Evolutionary conservation across 2,888 invertebrate species (phyloP).

Genomic region (Macaria notata): DNA sequence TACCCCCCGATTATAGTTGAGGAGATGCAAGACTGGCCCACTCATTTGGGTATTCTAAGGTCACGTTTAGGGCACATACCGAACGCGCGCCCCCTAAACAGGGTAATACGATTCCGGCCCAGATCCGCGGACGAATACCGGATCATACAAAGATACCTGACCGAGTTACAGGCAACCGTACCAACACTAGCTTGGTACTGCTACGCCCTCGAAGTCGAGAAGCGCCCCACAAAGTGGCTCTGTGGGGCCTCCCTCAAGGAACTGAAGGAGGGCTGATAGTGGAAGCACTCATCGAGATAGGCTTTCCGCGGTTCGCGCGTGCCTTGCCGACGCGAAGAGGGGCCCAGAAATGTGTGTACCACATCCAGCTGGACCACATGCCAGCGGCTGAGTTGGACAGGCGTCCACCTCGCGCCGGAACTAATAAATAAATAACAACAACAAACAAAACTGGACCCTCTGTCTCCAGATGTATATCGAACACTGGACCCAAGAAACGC

Average conservation of each 20-base stretch:
- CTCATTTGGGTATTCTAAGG: too few relatives aligned
- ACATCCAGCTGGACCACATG: background rate
- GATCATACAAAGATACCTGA: background rate
- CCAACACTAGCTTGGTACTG: background rate
- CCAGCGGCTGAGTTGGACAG: too few relatives aligned
- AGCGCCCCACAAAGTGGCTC: background rate
- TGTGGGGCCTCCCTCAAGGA: background rate
- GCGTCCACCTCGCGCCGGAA: too few relatives aligned
- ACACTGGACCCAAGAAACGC: too few relatives aligned
- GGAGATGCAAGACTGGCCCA: too few relatives aligned
- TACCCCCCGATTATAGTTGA: too few relatives aligned
- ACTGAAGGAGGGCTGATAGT: background rate
- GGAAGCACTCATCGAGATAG: background rate
- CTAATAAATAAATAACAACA: too few relatives aligned
- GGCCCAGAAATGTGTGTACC: background rate
- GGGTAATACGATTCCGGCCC: background rate
- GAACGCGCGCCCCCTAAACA: background rate
- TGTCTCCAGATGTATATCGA: too few relatives aligned
- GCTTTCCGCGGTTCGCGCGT: background rate
- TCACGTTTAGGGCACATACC: background rate
- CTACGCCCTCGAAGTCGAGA: background rate
- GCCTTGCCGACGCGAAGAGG: background rate
- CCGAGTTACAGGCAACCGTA: background rate
- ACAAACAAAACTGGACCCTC: too few relatives aligned
- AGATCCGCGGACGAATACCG: background rate